Percentiles rank a stretch among this genome's conserved stretches.
Evolutionary conservation across 1,140 invertebrate species (phyloP).

Genomic region (Brachystomella parvula): DNA sequence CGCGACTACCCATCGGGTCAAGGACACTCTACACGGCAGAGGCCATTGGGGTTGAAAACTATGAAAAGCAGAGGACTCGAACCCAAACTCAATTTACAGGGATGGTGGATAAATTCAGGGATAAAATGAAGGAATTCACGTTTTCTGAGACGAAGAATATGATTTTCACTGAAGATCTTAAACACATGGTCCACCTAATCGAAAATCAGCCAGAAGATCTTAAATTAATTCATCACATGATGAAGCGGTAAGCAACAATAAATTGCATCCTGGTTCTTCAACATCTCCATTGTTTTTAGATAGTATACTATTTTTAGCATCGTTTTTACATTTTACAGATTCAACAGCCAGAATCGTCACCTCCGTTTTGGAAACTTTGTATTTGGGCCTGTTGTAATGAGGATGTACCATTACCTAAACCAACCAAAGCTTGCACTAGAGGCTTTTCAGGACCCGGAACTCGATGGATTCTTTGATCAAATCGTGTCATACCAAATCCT

Average conservation of each 20-base stretch:
- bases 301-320: not conserved
- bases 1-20: too few species aligned
- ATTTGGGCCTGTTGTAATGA: slow-evolving; percentile 76
- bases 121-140: slow-evolving; percentile 58
- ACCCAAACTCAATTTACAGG: slow-evolving; percentile 51
- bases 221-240: slow-evolving; percentile 56
- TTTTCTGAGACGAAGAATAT: slow-evolving; percentile 49
- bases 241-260: slow-evolving; percentile 54
- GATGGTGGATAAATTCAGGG: slow-evolving; percentile 54
- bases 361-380: slow-evolving; percentile 65
- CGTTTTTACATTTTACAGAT: slow-evolving; percentile 49
- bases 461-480: slow-evolving; percentile 62
- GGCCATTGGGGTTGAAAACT: slow-evolving; percentile 54
- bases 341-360: slow-evolving; percentile 61
- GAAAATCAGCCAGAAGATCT: slow-evolving; percentile 54
- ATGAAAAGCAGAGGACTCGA: slow-evolving; percentile 47
- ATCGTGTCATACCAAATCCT: slow-evolving; percentile 58
- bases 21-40: slow-evolving; percentile 48
- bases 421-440: slow-evolving; percentile 58
- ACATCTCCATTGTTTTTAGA: too few species aligned
- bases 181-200: slow-evolving; percentile 65
- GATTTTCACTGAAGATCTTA: slow-evolving; percentile 76
- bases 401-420: slow-evolving; percentile 63
- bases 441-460: slow-evolving; percentile 54
- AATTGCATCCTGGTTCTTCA: too few species aligned